A percentile compares a stretch with the other conserved stretches of the same genome.
phyloP scores from a whole-genome alignment of 1,140 invertebrate species.

The Gyrodactylus salaris region DNA sequence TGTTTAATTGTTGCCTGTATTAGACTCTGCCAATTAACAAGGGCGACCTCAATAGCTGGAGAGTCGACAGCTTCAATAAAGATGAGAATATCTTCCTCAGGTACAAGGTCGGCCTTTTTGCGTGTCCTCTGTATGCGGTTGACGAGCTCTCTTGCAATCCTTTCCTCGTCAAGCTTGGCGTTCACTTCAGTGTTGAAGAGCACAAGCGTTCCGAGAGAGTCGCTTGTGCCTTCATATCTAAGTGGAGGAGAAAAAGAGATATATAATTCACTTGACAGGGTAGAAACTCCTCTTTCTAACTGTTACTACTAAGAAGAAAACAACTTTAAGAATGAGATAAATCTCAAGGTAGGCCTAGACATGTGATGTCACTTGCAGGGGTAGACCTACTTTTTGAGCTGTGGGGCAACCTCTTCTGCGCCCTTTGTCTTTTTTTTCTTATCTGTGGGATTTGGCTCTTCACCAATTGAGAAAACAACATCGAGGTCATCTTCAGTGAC shows the following conservation, averaged over 20 bases:
- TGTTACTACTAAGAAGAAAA: too few species aligned
- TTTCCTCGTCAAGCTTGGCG: slow-evolving; percentile 52
- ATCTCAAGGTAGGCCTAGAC: too few species aligned
- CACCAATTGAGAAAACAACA: slow-evolving; percentile 4
- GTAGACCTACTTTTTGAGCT: background rate
- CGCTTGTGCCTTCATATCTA: background rate
- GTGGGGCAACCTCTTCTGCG: background rate
- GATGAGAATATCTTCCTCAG: background rate
- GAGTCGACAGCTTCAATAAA: background rate
- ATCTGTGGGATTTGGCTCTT: background rate
- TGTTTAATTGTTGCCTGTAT: background rate
- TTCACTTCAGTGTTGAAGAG: slow-evolving; percentile 30
- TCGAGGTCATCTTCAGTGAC: background rate
- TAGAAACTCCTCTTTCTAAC: too few species aligned
- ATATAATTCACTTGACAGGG: background rate
- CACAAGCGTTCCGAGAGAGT: slow-evolving; percentile 13
- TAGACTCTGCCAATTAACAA: background rate
- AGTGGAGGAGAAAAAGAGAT: background rate
- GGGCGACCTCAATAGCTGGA: background rate
- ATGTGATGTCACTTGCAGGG: too few species aligned
- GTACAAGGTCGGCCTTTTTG: slow-evolving; percentile 31
- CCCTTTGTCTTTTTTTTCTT: background rate
- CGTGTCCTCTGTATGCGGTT: slow-evolving; percentile 78
- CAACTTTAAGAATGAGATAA: too few species aligned
- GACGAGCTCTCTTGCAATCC: slow-evolving; percentile 44